A percentile compares a stretch with the other conserved stretches of the same genome.
These are phyloP conservation scores for Drosophila lowei DNA, from an alignment of 1,140 invertebrate genomes.

Conservation along the genomic window DNA sequence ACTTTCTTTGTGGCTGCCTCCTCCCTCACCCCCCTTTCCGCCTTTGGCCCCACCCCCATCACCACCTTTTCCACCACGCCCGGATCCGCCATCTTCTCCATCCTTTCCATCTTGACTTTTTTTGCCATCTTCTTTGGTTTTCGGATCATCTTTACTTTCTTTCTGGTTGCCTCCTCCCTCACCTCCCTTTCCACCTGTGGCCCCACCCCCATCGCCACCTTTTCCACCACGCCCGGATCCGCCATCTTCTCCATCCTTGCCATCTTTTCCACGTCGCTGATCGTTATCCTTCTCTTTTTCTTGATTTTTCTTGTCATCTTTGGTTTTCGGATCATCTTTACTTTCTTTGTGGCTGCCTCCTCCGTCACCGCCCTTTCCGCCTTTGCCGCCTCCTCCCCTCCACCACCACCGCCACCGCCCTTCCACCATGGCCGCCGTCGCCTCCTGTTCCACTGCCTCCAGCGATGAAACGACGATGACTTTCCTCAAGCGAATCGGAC, in stretches of 20 bases:
- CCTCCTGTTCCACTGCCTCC: no score
- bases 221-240: conserved; percentile 5
- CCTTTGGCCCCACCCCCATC: neutral
- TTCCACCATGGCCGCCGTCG: no score
- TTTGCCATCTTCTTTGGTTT: neutral
- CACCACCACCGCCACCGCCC: no score
- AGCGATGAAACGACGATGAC: no score
- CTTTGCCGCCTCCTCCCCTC: no score
- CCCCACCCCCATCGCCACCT: conserved; percentile 1
- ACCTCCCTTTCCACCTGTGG: no score
- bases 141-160: neutral
- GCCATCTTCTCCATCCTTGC: conserved; percentile 13
- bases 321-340: neutral
- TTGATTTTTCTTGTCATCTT: neutral
- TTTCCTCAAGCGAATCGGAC: no score
- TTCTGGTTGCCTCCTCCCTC: neutral
- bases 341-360: no score
- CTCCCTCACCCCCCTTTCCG: neutral
- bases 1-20: neutral
- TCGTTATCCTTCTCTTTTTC: neutral
- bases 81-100: conserved; percentile 13
- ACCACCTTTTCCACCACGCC: conserved; percentile 4
- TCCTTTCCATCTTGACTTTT: neutral
- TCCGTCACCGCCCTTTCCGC: no score
- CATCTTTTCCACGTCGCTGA: no score